phyloP scores from a whole-genome alignment of 30 jellyfish, hydroid and myxozoan genomes.

The Aurelia aurita region DNA sequence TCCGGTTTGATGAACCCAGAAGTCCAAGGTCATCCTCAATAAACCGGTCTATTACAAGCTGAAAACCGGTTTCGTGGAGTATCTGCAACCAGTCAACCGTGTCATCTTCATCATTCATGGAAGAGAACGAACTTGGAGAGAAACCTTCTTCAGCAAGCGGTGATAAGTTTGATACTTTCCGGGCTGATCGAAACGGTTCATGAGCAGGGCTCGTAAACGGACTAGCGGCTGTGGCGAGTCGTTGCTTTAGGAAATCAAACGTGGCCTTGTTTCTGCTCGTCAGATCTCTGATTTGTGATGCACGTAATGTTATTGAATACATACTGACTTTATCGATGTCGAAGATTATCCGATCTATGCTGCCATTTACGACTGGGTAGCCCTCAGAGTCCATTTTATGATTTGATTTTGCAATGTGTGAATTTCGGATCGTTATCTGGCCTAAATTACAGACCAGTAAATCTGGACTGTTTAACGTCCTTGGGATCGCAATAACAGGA shows the following conservation, averaged over 20 bases:
- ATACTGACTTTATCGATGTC: constrained; percentile 72
- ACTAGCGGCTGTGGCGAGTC: constrained; percentile 16
- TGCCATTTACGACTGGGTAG: constrained; percentile 2
- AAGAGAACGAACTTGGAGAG: not conserved
- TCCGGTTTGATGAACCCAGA: not conserved
- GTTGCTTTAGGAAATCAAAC: constrained; percentile 57
- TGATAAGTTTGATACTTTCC: not conserved
- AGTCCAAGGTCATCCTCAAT: not conserved
- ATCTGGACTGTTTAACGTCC: constrained; percentile 67
- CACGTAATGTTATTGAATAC: constrained; percentile 58
- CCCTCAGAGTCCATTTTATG: not conserved
- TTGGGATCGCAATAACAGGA: constrained; percentile 94
- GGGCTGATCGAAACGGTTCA: not conserved
- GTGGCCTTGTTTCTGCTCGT: constrained; percentile 19
- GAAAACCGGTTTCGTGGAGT: constrained; percentile 71
- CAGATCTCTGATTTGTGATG: constrained; percentile 31
- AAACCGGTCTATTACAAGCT: constrained; percentile 61
- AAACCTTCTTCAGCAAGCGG: constrained; percentile 28
- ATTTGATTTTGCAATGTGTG: constrained; percentile 29
- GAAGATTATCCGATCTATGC: constrained; percentile 74
- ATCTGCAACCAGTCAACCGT: constrained; percentile 51
- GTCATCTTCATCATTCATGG: not conserved
- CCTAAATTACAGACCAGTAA: constrained; percentile 92
- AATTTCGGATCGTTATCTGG: constrained; percentile 75
- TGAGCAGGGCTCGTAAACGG: constrained; percentile 41